Evolutionary conservation across 2,113 vertebrate genomes (phyloP), one percentile per base, ranked within the genome.

Genomic region (Climacteris rufus): DNA sequence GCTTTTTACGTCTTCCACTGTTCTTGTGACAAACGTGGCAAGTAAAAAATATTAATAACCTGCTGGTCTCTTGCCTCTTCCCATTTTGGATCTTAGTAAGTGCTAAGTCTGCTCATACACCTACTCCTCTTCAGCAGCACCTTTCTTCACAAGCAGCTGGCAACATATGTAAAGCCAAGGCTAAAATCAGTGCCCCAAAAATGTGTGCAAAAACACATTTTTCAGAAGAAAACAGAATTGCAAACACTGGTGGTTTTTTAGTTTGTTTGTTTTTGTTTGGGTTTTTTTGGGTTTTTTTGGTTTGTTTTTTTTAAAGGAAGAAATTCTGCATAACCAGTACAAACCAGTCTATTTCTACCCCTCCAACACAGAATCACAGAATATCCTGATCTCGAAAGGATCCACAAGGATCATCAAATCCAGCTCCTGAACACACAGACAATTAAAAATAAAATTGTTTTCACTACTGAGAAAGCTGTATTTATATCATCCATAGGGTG

Each of bases 21-120:
- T 59, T 96, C 79, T 87, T 45, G 95, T 31, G 23, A 81, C 59
- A 89, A 96, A 84, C 31, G 9, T 17, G 20, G 88, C 76, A 96
- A 94, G 71, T 53, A 40, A 89, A 82, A 97, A 65, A 93, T 92
- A 68, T 81, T 91, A 64, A 63, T 18, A 88, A 60, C 31, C 87
- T 57, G 81, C 80, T 59, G 87, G 80, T 65, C 47, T 44, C 79
- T 89, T 83, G 76, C 70, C 72, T 89, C 59, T 93, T 71, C 76
- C 53, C 87, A 54, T 89, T 94, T 95, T 7, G 9, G 70, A 87
- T 71, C 45, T 84, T 74, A 76, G 28, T 42, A 89, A 95, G 75
- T 22, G 78, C 74, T 60, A 57, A 33, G 54, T 74, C 75, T 3
- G 12, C 57, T 91, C 11, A 6, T 22, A 78, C 50, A 87, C 69